phyloP scores from a whole-genome alignment of 2,888 invertebrate species.

The Keiferia lycopersicella region DNA sequence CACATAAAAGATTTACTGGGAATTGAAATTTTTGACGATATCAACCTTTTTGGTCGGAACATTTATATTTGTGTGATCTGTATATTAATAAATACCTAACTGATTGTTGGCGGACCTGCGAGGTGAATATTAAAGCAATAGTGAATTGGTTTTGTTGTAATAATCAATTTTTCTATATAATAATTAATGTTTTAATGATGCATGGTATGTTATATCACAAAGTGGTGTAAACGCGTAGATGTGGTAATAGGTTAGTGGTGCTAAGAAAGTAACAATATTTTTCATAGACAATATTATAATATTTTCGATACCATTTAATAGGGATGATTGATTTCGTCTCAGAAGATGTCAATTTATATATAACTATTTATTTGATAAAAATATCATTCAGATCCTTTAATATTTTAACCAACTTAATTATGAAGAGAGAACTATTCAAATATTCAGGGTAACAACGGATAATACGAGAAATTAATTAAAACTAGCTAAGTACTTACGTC shows the following conservation, averaged over 20 bases:
- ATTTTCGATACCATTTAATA: slow-evolving; percentile 65
- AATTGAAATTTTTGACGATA: slow-evolving; percentile 11
- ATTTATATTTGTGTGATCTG: slow-evolving; percentile 6
- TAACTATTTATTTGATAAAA: slow-evolving; percentile 48
- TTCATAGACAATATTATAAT: slow-evolving; percentile 71
- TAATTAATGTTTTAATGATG: slow-evolving; percentile 4
- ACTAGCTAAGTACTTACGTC: slow-evolving; percentile 27
- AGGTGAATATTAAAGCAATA: not conserved
- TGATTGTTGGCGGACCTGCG: not conserved
- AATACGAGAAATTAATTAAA: slow-evolving; percentile 49
- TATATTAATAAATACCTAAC: not conserved
- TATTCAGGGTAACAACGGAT: slow-evolving; percentile 68
- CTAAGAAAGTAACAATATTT: slow-evolving; percentile 71
- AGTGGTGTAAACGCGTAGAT: slow-evolving; percentile 22
- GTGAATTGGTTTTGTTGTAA: slow-evolving; percentile 10
- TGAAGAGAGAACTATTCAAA: slow-evolving; percentile 56
- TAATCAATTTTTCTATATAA: no score
- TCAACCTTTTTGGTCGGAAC: not conserved
- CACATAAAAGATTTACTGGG: slow-evolving; percentile 6
- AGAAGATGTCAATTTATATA: slow-evolving; percentile 66
- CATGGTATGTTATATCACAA: slow-evolving; percentile 12
- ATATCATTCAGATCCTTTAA: slow-evolving; percentile 34
- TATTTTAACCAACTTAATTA: slow-evolving; percentile 39
- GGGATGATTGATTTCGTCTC: slow-evolving; percentile 63
- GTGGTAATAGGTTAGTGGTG: slow-evolving; percentile 64